phyloP scores from a whole-genome alignment of 1,140 invertebrate species.

The Gonioctena quinquepunctata region DNA sequence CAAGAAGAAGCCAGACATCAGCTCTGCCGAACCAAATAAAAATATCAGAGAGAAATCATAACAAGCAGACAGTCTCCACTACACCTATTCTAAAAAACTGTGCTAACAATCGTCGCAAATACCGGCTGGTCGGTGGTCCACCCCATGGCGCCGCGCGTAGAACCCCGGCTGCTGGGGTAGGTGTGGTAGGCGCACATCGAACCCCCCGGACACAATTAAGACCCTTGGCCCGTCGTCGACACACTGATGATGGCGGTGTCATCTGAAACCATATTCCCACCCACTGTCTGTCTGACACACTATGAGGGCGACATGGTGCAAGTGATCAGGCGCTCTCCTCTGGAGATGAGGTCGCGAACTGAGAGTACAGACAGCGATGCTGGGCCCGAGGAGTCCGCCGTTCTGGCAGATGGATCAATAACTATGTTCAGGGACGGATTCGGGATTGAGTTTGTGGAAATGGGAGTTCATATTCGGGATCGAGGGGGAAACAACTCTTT shows the following conservation, averaged over 20 bases:
- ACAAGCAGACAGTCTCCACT: too few species aligned
- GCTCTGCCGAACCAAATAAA: too few species aligned
- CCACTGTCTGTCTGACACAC: neutral
- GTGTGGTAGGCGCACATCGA: slow-evolving; percentile 55
- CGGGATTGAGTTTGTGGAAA: too few species aligned
- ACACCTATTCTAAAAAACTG: neutral
- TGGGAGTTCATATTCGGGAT: too few species aligned
- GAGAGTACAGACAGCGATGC: slow-evolving; percentile 26
- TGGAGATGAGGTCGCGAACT: slow-evolving; percentile 35
- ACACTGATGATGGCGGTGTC: neutral
- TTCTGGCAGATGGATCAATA: slow-evolving; percentile 25
- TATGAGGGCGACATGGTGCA: neutral
- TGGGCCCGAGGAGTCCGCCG: slow-evolving; percentile 21
- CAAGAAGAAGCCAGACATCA: too few species aligned
- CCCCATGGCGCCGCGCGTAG: slow-evolving; percentile 42
- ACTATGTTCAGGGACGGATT: slow-evolving; percentile 8
- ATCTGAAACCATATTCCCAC: neutral
- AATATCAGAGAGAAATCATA: too few species aligned
- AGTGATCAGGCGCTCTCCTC: neutral
- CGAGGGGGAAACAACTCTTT: too few species aligned
- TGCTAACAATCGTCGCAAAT: slow-evolving; percentile 45
- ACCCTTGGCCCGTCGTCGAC: slow-evolving; percentile 25
- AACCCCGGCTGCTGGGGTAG: slow-evolving; percentile 50
- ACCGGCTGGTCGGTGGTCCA: slow-evolving; percentile 47
- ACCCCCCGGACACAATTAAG: slow-evolving; percentile 24